Conservation (phyloP, 2,113 vertebrate species). For the Trachemys scripta region DNA sequence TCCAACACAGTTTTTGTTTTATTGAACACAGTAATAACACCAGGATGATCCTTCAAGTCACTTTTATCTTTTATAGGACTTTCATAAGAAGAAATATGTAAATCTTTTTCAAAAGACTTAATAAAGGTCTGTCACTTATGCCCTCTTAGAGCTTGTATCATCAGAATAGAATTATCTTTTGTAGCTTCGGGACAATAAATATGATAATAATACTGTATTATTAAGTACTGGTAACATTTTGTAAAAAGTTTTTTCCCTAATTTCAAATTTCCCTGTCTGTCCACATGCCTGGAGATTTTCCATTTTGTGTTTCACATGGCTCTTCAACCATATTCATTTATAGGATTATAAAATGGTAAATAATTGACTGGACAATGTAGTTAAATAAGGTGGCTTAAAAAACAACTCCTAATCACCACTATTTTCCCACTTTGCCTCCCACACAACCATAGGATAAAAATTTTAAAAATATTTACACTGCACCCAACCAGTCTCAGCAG, state of each 20-base stretch:
- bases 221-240: neutral
- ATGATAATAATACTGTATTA: neutral
- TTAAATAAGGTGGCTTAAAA: neutral
- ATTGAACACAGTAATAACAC: neutral
- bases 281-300: neutral
- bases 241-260: neutral
- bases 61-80: neutral
- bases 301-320: neutral
- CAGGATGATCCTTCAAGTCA: neutral
- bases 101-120: neutral
- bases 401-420: neutral
- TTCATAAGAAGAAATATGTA: neutral
- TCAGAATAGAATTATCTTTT: neutral
- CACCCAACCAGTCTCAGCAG: neutral
- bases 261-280: neutral
- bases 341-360: neutral
- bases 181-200: neutral
- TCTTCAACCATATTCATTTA: neutral
- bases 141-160: neutral
- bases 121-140: neutral
- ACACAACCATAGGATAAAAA: neutral
- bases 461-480: neutral
- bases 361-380: neutral
- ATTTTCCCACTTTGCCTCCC: neutral
- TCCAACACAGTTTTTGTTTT: neutral